These are phyloP conservation scores for Callosobruchus maculatus DNA, from an alignment of 2,888 invertebrate genomes.

Conservation along the genomic window DNA sequence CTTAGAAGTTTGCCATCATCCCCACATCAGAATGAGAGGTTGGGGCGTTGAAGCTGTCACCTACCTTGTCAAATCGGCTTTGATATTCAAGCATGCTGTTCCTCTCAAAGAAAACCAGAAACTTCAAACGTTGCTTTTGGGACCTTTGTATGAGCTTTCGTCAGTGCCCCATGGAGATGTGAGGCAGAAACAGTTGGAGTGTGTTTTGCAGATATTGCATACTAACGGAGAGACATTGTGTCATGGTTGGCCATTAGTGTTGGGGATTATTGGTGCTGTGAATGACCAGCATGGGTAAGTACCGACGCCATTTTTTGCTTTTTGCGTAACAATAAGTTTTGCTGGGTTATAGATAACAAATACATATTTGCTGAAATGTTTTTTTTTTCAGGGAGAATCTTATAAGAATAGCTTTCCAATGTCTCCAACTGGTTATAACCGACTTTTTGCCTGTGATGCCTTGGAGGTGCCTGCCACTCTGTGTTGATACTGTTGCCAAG, in stretches of 20 bases:
- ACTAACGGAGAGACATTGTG: constrained; percentile 88
- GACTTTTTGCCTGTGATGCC: constrained; percentile 93
- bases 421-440: constrained; percentile 90
- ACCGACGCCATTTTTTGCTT: no score
- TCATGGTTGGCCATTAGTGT: constrained; percentile 92
- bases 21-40: constrained; percentile 90
- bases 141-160: constrained; percentile 89
- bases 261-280: constrained; percentile 94
- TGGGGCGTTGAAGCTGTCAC: constrained; percentile 98
- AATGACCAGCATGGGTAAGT: constrained; percentile 84
- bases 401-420: constrained; percentile 92
- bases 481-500: constrained; percentile 89
- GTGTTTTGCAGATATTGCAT: constrained; percentile 89
- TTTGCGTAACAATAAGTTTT: no score
- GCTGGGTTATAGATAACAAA: not conserved
- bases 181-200: constrained; percentile 89
- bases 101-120: constrained; percentile 83
- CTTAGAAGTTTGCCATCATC: constrained; percentile 94
- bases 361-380: not conserved
- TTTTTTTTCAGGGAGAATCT: constrained; percentile 70
- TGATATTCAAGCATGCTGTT: constrained; percentile 80
- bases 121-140: constrained; percentile 80
- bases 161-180: constrained; percentile 90
- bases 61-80: constrained; percentile 85
- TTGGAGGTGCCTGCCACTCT: constrained; percentile 84